Evolutionary conservation across 2,797 vertebrate species (phyloP).

Genomic region (Nothura maculosa): DNA sequence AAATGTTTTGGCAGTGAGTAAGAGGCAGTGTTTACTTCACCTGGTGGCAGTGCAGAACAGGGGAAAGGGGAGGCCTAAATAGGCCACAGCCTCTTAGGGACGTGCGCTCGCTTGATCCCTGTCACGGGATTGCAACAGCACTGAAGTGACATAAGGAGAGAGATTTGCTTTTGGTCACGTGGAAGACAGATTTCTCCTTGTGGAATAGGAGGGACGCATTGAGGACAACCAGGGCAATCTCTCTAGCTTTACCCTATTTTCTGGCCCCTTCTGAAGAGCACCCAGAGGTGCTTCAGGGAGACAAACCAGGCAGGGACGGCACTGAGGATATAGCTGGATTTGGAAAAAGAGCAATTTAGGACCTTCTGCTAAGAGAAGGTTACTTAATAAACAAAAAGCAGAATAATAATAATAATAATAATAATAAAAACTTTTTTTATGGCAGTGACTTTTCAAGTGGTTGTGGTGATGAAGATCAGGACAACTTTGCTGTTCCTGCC

Average conservation of each 20-base stretch:
- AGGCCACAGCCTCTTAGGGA: slow-evolving; percentile 32
- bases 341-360: not conserved
- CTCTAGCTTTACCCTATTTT: not conserved
- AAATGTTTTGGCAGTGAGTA: slow-evolving; percentile 54
- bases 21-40: slow-evolving; percentile 51
- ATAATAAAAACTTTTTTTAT: not conserved
- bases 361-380: not conserved
- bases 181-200: not conserved
- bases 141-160: not conserved
- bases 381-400: not conserved
- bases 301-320: not conserved
- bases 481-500: not conserved
- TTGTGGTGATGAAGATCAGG: not conserved
- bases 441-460: not conserved
- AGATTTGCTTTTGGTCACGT: not conserved
- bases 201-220: not conserved
- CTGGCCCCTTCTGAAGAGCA: not conserved
- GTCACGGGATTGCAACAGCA: not conserved
- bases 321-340: not conserved
- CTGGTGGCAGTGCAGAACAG: slow-evolving; percentile 25
- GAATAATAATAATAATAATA: not conserved
- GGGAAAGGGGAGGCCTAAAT: not conserved
- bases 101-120: not conserved
- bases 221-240: not conserved
- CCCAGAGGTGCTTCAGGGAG: not conserved